These are phyloP conservation scores for Koerneria pararmatus DNA, from an alignment of 2,888 invertebrate species.

Conservation along the genomic window DNA sequence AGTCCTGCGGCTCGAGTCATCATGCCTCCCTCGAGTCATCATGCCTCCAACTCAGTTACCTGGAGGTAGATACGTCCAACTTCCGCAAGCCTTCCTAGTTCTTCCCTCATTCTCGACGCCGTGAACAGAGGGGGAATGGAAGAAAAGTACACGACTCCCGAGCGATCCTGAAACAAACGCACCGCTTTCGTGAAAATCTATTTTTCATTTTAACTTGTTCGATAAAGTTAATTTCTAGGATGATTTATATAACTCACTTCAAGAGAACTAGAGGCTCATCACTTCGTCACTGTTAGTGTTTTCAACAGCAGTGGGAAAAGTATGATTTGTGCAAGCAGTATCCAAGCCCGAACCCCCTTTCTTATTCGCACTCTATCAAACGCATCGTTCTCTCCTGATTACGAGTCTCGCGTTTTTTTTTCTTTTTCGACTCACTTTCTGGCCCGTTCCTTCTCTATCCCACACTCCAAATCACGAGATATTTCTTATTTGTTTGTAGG, in stretches of 20 bases:
- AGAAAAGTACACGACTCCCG: conserved; percentile 51
- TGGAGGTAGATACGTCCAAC: conserved; percentile 49
- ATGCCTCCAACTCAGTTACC: too few species aligned
- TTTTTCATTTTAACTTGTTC: neutral
- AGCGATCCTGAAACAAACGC: conserved; percentile 14
- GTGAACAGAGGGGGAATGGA: conserved; percentile 52
- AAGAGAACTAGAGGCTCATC: neutral
- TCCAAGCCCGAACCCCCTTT: too few species aligned
- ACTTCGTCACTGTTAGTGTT: neutral
- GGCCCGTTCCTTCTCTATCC: conserved; percentile 6
- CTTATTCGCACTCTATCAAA: too few species aligned
- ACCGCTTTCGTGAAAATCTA: neutral
- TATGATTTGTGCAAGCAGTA: too few species aligned
- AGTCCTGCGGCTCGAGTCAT: too few species aligned
- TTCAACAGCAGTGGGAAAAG: too few species aligned
- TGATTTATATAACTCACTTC: neutral
- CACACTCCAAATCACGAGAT: too few species aligned
- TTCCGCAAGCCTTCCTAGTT: conserved; percentile 44
- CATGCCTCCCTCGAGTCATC: too few species aligned
- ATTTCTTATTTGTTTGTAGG: too few species aligned
- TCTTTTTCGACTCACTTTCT: conserved; percentile 8
- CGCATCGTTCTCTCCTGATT: neutral
- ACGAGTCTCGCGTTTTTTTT: neutral
- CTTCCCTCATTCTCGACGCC: conserved; percentile 37
- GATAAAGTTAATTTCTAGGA: conserved; percentile 25